Conservation (phyloP, 1,140 invertebrate genomes). For the Apis dorsata region DNA sequence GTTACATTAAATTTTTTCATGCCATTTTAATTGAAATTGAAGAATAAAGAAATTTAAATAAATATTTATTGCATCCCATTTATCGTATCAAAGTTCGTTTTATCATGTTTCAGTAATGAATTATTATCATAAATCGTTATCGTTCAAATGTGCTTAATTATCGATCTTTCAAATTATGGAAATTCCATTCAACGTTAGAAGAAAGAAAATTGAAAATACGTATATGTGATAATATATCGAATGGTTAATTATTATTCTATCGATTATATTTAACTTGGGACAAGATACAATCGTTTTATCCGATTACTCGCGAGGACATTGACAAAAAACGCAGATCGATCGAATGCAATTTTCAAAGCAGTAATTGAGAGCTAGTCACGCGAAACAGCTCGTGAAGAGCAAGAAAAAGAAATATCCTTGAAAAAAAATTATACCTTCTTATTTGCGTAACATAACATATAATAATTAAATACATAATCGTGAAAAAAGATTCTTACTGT, state of each 20-base stretch:
- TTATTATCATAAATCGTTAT: no score
- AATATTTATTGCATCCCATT: background rate
- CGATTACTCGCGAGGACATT: background rate
- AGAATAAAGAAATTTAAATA: background rate
- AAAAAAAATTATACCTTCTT: background rate
- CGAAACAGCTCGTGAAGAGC: conserved; percentile 15
- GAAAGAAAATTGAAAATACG: no score
- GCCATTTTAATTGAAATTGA: background rate
- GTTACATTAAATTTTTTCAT: background rate
- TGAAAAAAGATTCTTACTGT: background rate
- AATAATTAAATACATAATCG: background rate
- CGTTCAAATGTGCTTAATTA: no score
- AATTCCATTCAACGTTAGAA: no score
- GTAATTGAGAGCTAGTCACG: conserved; percentile 27
- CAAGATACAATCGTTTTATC: background rate
- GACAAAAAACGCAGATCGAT: conserved; percentile 35
- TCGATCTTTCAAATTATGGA: no score
- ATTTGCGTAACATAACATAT: background rate
- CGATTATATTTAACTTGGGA: background rate
- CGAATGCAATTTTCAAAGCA: conserved; percentile 47
- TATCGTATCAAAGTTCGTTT: no score
- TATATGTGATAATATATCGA: no score
- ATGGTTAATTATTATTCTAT: background rate
- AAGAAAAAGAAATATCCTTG: background rate
- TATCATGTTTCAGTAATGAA: no score